Conservation (phyloP, 2,888 invertebrate species). For the Brachynemurus nebulosus region DNA sequence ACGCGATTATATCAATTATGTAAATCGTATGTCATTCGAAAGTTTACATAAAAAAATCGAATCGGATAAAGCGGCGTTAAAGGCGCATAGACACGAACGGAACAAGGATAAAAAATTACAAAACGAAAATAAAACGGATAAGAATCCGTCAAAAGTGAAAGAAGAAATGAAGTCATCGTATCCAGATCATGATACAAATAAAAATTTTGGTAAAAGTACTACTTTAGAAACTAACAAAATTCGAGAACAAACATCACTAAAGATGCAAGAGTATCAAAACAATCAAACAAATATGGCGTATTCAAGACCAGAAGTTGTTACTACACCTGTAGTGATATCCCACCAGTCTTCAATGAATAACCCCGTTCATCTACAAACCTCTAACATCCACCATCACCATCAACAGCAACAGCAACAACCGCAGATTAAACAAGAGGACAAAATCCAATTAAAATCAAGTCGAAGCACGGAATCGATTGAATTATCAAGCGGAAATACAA, state of each 20-base stretch:
- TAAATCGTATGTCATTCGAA: conserved; percentile 27
- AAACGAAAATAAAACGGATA: conserved; percentile 14
- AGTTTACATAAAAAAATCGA: conserved; percentile 25
- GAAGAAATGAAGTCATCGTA: too few relatives aligned
- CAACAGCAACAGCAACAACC: too few relatives aligned
- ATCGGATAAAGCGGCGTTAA: conserved; percentile 16
- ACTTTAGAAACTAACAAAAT: neutral
- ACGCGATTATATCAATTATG: conserved; percentile 27
- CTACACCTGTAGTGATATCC: neutral
- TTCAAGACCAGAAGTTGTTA: too few relatives aligned
- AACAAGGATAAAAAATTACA: conserved; percentile 18
- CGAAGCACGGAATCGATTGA: conserved; percentile 4
- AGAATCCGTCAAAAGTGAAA: conserved; percentile 9
- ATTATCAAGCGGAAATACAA: conserved; percentile 29
- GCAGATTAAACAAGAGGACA: conserved; percentile 3
- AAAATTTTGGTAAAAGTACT: neutral
- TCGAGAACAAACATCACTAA: neutral
- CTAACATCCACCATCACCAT: too few relatives aligned
- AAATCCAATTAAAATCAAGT: neutral
- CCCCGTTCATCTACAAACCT: too few relatives aligned
- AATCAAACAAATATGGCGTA: too few relatives aligned
- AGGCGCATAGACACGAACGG: conserved; percentile 26
- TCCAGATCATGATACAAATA: too few relatives aligned
- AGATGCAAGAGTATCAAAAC: too few relatives aligned
- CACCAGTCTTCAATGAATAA: neutral